Base-by-base conservation (phyloP, 2,888 invertebrate genomes). In the Camponotus fellah region DNA sequence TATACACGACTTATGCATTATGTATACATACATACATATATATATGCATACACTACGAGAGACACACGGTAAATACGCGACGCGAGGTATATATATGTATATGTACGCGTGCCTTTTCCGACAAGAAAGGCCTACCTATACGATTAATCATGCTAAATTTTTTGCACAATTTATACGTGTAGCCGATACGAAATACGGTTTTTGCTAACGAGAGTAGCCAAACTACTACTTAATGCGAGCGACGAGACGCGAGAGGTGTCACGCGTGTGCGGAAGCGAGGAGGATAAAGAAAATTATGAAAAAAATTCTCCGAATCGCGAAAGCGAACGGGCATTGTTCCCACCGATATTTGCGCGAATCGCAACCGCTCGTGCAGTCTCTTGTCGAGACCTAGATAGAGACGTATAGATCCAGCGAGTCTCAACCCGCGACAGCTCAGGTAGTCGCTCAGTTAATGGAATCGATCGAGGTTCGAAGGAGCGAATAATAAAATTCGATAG, bases 141-240 rank as follows among this genome's bases (percentile, higher is more conserved):
- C 77, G 80, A 87, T 80, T 88, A 87, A 90, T 87, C 85, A 92
- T 86, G 89, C 89, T 89, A 90, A 84, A 87, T 91, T 90, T 91
- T 92, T 92, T 92, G 90, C 91, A 91, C 91, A 89, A 92, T 92
- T 92, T 92, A 90, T 92, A 91, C 91, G 88, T 91, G 85, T 91
- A 91, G 90, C 87, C 83, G 84, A 90, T 88, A 88, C 83, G 84
- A 64, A 56, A 62, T 43, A 69, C 56, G 65, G 56, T 90, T 91
- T 91, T 91, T 89, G 89, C 89, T 89, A 90, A 88, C 72, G 82
- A 77, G 84, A 79, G 72, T 82, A 83, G 82, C 43, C n/a, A 37
- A 80, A 79, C 56, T 79, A 69, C 12, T 76, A 71, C 21, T 53
- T 65, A 68, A 64, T 46, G 76, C 65, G 56, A 53, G 81, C 49